phyloP scores from a whole-genome alignment of 2,113 vertebrate genomes.

The Eulacestoma nigropectus region DNA sequence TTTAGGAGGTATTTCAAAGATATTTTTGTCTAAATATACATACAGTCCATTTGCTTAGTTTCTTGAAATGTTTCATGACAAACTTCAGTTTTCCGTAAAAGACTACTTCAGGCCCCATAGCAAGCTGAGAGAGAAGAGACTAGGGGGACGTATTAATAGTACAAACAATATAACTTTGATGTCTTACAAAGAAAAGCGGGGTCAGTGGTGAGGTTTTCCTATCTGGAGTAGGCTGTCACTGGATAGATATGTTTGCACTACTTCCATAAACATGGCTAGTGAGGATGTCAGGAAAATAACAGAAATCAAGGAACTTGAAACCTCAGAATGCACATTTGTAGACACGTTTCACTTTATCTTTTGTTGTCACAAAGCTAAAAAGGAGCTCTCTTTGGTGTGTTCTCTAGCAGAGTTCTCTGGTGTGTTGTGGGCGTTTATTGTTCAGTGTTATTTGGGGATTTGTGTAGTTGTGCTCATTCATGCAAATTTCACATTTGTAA shows the following conservation, averaged over 20 bases:
- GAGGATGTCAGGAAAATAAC: neutral
- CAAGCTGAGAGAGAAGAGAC: neutral
- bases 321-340: neutral
- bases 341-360: neutral
- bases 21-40: neutral
- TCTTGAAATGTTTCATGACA: neutral
- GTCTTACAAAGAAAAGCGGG: neutral
- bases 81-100: neutral
- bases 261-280: neutral
- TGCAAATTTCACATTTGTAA: neutral
- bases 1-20: neutral
- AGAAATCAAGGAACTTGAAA: neutral
- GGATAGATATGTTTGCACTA: neutral
- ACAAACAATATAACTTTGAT: neutral
- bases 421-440: rapidly evolving
- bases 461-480: neutral
- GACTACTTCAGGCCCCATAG: neutral
- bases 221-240: neutral
- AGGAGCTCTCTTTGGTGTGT: neutral
- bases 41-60: neutral
- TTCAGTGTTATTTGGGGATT: neutral
- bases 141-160: neutral
- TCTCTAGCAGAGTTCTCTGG: neutral
- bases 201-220: neutral
- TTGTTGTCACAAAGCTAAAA: neutral